Evolutionary conservation across 2,113 vertebrate species (phyloP), one percentile per base, ranked within the genome.

Genomic region (Eulacestoma nigropectus): DNA sequence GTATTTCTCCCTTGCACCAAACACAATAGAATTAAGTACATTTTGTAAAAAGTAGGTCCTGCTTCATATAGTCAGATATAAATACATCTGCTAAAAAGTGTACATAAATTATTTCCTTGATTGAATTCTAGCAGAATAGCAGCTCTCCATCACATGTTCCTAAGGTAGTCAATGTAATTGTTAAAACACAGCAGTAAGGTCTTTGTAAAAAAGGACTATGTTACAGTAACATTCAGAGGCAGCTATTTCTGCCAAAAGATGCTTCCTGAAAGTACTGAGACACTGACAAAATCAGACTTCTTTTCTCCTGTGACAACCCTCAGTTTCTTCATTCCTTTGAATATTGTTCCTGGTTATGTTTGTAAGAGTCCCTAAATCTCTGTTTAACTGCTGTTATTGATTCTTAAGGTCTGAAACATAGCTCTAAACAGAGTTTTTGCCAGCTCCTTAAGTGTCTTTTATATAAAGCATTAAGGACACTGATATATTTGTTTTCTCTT

Each of bases 401-500:
- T 72, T 76, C 65, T 82, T 79, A 75, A 89, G 57, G 65, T 74
- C 77, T 70, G 63, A 82, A 78, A 82, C 79, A 84, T 53, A 92
- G 69, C 47, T 93, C 52, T 89, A 60, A 76, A 62, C 30, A 6
- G 67, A 86, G 47, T 69, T 92, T 87, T 67, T 83, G 59, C 81
- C 33, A 42, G 75, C 70, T 95, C 75, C 85, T 87, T 86, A 88
- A 77, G 73, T 80, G 76, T 90, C 84, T 89, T 39, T 87, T 87
- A 64, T 80, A 79, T 68, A 94, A 30, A 53, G 67, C 60, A 53
- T 91, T 93, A 84, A 87, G 85, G 89, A 84, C 69, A 68, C 53
- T 84, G 95, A 96, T 87, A 56, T 35, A 75, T 94, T 89, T 96
- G 91, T 94, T 95, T 91, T 95, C 93, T 52, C 39, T 91, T 93